A percentile compares a stretch with the other conserved stretches of the same genome.
Evolutionary conservation across 35 echinoderm and acorn worm genomes (phyloP).

Genomic region (Anneissia japonica): DNA sequence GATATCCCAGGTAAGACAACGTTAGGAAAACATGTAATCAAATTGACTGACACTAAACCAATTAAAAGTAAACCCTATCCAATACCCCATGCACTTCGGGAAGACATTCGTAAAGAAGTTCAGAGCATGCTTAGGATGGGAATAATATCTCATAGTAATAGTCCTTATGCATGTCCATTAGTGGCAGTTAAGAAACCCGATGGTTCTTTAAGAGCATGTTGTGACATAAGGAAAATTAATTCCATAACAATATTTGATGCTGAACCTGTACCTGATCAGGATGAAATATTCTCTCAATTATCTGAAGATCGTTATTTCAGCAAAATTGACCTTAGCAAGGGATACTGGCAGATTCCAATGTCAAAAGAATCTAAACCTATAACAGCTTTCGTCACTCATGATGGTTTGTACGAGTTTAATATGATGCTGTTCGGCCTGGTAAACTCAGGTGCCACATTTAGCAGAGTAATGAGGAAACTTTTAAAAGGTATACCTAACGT

Average conservation of each 20-base stretch:
- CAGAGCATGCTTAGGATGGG: neutral
- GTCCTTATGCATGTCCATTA: neutral
- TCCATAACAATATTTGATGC: conserved; percentile 1
- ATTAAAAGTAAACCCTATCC: neutral
- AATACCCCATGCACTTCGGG: neutral
- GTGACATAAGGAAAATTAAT: neutral
- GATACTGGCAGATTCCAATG: conserved; percentile 19
- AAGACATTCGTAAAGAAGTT: neutral
- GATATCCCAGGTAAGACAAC: neutral
- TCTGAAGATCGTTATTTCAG: neutral
- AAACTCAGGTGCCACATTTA: neutral
- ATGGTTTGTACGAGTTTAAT: neutral
- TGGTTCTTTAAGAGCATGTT: neutral
- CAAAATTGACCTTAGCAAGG: conserved; percentile 23
- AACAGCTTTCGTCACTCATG: neutral
- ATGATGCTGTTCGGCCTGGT: neutral
- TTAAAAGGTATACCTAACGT: neutral
- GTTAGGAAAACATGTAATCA: neutral
- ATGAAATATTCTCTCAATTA: neutral
- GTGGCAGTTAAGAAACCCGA: conserved; percentile 9
- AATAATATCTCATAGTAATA: neutral
- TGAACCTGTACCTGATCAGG: neutral
- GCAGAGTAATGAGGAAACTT: neutral
- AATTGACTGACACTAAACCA: neutral
- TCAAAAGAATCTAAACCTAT: neutral